Base-by-base conservation (phyloP, 2,113 vertebrate species). In the Potamarius usumacintae region DNA sequence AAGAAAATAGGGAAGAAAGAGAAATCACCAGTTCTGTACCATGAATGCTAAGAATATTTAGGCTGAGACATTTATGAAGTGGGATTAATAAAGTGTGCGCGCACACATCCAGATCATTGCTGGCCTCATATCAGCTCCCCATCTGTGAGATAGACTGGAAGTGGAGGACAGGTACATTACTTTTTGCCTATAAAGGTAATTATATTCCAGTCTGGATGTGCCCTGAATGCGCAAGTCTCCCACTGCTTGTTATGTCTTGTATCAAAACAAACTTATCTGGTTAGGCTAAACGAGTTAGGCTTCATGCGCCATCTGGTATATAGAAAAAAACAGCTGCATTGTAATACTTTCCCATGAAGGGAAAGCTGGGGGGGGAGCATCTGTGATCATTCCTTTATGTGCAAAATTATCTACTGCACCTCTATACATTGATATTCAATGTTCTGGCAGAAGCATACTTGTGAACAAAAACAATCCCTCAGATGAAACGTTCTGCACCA, bases 61-160 rank as follows among this genome's bases (percentile, higher is more conserved):
- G 81, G 60, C 60, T 67, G 42, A 42, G 30, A 27, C 34, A 67
- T 42, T 82, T n/a, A 65, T 65, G 60, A 25, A 63, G 55, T 63
- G 34, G 57, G 80, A 82, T 65, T 82, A 82, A 82, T 82, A 82
- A 63, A 80, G n/a, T 12, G n/a, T 52, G 7, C n/a, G n/a, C 77
- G 74, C 25, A 57, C 52, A 55, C 65, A 82, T 86, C 72, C 72
- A 83, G 79, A 86, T 88, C 80, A 85, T 30, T 67, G 34, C 52
- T 81, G 87, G 63, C 14, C 30, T 72, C 53, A 52, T 58, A 81
- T 77, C 58, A 84, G 55, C 72, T 78, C 74, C 80, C 82, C 82
- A 67, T 67, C 62, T 67, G 82, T 52, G 27, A 17, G n/a, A 67
- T 18, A 53, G 62, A 65, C 77, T 82, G 83, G 53, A 83, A 89